Conservation (phyloP, 2,888 invertebrate species). For the Piscicola geometra region DNA sequence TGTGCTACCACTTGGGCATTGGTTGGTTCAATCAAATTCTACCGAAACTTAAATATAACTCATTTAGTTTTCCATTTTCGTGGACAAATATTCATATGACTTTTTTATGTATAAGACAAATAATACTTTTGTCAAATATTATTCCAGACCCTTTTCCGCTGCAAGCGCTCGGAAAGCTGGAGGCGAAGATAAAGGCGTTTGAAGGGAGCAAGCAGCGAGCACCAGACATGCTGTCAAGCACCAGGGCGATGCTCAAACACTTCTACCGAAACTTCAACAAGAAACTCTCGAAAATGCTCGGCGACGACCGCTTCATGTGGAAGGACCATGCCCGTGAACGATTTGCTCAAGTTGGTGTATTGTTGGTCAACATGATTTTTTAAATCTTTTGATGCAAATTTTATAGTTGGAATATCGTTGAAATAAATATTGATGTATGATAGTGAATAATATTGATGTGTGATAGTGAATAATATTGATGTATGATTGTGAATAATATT, state of each 20-base stretch:
- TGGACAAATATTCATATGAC: too few relatives aligned
- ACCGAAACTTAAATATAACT: too few relatives aligned
- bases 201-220: background rate
- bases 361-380: background rate
- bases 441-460: too few relatives aligned
- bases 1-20: constrained; percentile 31
- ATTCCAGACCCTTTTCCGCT: constrained; percentile 32
- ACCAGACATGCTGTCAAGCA: constrained; percentile 28
- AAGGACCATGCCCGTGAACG: constrained; percentile 12
- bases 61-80: too few relatives aligned
- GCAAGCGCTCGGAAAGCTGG: constrained; percentile 24
- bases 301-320: constrained; percentile 34
- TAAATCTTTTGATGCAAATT: background rate
- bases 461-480: too few relatives aligned
- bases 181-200: constrained; percentile 12
- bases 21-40: constrained; percentile 15
- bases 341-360: background rate
- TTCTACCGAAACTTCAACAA: constrained; percentile 33
- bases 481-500: too few relatives aligned
- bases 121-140: background rate
- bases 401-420: too few relatives aligned
- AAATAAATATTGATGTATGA: too few relatives aligned
- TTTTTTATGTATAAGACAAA: too few relatives aligned
- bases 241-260: constrained; percentile 36
- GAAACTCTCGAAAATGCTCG: constrained; percentile 30